Conservation (phyloP, 2,888 invertebrate species). For the Andrena hattorfiana region DNA sequence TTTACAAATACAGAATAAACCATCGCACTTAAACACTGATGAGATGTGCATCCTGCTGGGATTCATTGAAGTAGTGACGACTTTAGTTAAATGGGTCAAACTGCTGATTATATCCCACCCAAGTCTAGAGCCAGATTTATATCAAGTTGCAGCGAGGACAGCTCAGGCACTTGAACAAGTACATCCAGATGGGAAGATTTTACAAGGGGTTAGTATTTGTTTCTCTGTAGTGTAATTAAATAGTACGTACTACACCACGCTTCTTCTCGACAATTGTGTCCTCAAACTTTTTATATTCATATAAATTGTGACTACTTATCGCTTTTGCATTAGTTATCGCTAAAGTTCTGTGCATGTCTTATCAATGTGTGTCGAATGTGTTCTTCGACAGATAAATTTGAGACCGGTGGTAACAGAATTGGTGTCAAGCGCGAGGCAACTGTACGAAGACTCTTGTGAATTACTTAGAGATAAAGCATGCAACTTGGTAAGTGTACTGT, state of each 20-base stretch:
- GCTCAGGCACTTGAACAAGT: slow-evolving; percentile 90
- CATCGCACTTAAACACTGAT: slow-evolving; percentile 87
- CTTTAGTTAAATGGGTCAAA: slow-evolving; percentile 94
- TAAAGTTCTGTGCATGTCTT: background rate
- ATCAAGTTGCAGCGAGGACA: slow-evolving; percentile 90
- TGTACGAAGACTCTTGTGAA: slow-evolving; percentile 91
- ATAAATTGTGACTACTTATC: slow-evolving; percentile 37
- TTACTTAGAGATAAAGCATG: slow-evolving; percentile 90
- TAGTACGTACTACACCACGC: no score
- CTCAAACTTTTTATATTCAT: slow-evolving; percentile 44
- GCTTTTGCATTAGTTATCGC: background rate
- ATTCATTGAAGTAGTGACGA: slow-evolving; percentile 93
- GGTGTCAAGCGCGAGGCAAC: slow-evolving; percentile 88
- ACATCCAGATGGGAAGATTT: slow-evolving; percentile 93
- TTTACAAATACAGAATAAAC: slow-evolving; percentile 85
- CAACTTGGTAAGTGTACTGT: slow-evolving; percentile 85
- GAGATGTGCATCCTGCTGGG: slow-evolving; percentile 91
- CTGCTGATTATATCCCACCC: slow-evolving; percentile 89
- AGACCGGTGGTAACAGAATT: slow-evolving; percentile 92
- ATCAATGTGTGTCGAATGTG: slow-evolving; percentile 28
- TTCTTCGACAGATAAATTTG: slow-evolving; percentile 87
- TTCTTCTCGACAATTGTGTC: background rate
- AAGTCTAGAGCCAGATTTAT: slow-evolving; percentile 90
- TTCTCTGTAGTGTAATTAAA: no score
- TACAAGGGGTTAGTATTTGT: slow-evolving; percentile 88